Percentiles rank a stretch among this genome's conserved stretches.
phyloP scores from a whole-genome alignment of 2,797 vertebrate genomes.

The Cottoperca gobio region DNA sequence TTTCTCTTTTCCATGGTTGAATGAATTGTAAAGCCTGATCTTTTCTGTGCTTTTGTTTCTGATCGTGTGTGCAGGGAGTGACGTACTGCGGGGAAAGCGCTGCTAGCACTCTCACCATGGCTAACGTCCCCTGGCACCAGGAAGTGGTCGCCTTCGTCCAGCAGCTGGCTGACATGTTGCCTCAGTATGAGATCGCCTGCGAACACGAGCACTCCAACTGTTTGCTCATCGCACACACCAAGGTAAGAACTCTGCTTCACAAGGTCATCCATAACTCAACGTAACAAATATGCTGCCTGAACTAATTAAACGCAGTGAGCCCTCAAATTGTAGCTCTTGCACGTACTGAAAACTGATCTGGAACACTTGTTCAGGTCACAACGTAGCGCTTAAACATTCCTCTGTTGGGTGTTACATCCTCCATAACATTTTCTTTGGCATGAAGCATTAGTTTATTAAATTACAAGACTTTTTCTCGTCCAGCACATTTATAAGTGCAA shows the following conservation, averaged over 20 bases:
- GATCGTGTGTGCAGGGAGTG: constrained; percentile 86
- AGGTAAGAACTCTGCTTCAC: constrained; percentile 81
- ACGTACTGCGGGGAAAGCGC: constrained; percentile 96
- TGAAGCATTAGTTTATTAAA: not conserved
- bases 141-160: constrained; percentile 91
- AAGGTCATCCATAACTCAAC: not conserved
- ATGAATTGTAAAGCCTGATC: not conserved
- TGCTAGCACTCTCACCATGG: constrained; percentile 95
- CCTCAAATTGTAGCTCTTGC: too few species aligned
- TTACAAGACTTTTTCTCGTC: not conserved
- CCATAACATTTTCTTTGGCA: not conserved
- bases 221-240: constrained; percentile 91
- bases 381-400: not conserved
- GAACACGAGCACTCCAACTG: constrained; percentile 97
- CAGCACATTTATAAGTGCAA: not conserved
- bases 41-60: constrained; percentile 4
- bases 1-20: not conserved
- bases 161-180: constrained; percentile 88
- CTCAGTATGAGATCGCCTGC: constrained; percentile 91
- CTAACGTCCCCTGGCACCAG: constrained; percentile 96
- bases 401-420: not conserved
- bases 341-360: not conserved
- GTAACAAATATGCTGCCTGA: not conserved
- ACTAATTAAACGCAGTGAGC: not conserved
- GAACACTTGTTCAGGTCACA: not conserved